Evolutionary conservation across 2,797 vertebrate species (phyloP).

Genomic region (Psittacula echo): DNA sequence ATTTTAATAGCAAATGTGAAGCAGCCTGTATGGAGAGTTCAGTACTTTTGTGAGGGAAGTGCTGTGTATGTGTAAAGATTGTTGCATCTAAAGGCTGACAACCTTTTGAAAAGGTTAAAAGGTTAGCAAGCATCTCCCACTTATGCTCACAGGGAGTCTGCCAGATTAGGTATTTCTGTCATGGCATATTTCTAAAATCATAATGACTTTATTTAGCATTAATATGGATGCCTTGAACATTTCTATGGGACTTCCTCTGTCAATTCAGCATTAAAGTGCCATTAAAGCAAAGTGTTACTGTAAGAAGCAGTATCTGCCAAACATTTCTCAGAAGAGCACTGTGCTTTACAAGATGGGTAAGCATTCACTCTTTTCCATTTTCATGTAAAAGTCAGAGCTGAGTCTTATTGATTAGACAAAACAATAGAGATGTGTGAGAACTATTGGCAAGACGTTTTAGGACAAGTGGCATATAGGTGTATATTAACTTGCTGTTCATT

Average conservation of each 20-base stretch:
- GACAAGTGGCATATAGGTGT: constrained; percentile 57
- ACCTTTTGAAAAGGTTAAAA: background rate
- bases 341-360: constrained; percentile 57
- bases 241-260: constrained; percentile 62
- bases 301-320: constrained; percentile 73
- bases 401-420: constrained; percentile 76
- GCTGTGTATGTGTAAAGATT: background rate
- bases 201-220: constrained; percentile 70
- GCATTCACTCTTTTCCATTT: constrained; percentile 50
- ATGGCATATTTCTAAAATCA: constrained; percentile 52
- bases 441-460: constrained; percentile 60
- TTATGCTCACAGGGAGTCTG: background rate
- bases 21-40: background rate
- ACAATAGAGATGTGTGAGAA: constrained; percentile 63
- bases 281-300: constrained; percentile 80
- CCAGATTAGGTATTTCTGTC: constrained; percentile 29
- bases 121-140: constrained; percentile 25
- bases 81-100: background rate
- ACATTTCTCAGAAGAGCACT: constrained; percentile 78
- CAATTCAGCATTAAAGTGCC: constrained; percentile 75
- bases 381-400: constrained; percentile 51
- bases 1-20: background rate
- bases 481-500: constrained; percentile 71
- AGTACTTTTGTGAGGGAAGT: background rate
- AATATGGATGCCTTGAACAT: constrained; percentile 55